Evolutionary conservation across 37 sponge, comb jelly and placozoan species (phyloP).

Genomic region (Ephydatia muelleri): DNA sequence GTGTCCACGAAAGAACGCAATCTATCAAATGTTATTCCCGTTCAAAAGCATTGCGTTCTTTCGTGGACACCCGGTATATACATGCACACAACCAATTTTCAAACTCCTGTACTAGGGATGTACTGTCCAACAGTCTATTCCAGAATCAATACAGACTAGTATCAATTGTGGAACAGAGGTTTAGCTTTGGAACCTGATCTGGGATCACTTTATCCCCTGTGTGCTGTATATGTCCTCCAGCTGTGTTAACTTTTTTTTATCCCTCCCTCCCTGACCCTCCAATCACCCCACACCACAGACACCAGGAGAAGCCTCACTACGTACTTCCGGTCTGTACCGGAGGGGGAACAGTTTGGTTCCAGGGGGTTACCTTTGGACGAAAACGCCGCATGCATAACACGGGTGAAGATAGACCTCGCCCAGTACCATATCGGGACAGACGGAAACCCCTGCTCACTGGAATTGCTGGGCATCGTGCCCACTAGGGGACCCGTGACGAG

Average conservation of each 20-base stretch:
- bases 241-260: neutral
- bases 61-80: no score
- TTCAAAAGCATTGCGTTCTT: no score
- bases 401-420: slow-evolving; percentile 14
- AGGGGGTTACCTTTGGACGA: neutral
- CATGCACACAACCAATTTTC: no score
- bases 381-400: neutral
- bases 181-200: no score
- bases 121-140: no score
- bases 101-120: no score
- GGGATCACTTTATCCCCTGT: no score
- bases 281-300: neutral
- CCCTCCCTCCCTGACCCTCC: neutral
- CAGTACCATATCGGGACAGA: slow-evolving; percentile 14
- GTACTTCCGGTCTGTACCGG: neutral
- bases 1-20: no score
- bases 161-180: no score
- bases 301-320: neutral
- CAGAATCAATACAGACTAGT: no score
- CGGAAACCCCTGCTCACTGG: slow-evolving; percentile 41
- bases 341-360: slow-evolving; percentile 24
- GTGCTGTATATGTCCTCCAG: no score
- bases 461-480: slow-evolving; percentile 63
- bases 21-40: no score
- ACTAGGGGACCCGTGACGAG: neutral